Conservation (phyloP, 2,113 vertebrate species). For the Xiphorhynchus elegans region DNA sequence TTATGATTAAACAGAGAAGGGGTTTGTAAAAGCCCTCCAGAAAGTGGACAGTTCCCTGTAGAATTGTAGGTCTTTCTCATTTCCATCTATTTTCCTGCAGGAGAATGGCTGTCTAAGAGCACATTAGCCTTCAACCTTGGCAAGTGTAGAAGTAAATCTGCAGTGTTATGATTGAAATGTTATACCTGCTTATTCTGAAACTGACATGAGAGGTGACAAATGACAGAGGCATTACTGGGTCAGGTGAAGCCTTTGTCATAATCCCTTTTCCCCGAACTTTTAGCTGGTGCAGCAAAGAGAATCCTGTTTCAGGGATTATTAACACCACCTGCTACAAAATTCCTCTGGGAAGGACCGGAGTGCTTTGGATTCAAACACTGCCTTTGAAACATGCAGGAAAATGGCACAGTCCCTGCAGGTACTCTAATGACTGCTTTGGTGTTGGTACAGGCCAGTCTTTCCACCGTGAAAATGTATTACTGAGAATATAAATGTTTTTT, state of each 20-base stretch:
- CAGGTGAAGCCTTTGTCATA: slow-evolving; percentile 70
- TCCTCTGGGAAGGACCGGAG: slow-evolving; percentile 10
- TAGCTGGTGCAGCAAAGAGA: slow-evolving; percentile 60
- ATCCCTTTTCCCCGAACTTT: slow-evolving; percentile 67
- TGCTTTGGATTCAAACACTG: not conserved
- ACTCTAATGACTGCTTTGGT: not conserved
- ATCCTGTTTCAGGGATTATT: slow-evolving; percentile 70
- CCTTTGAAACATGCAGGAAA: not conserved
- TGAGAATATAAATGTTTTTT: not conserved
- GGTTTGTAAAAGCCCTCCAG: slow-evolving; percentile 61
- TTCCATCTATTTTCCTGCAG: slow-evolving; percentile 73
- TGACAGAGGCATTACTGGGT: slow-evolving; percentile 67
- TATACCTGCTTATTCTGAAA: slow-evolving; percentile 69
- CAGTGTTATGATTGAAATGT: slow-evolving; percentile 69
- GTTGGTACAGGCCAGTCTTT: not conserved
- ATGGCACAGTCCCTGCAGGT: not conserved
- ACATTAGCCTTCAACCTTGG: slow-evolving; percentile 68
- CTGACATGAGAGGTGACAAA: slow-evolving; percentile 73
- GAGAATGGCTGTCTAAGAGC: slow-evolving; percentile 69
- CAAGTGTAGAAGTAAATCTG: slow-evolving; percentile 65
- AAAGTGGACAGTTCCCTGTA: slow-evolving; percentile 73
- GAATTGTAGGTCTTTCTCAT: slow-evolving; percentile 54
- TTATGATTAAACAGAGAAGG: slow-evolving; percentile 25
- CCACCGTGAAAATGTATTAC: not conserved
- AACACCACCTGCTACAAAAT: slow-evolving; percentile 60